These are phyloP conservation scores for Serinus canaria DNA, from an alignment of 2,113 vertebrate genomes.

Conservation along the genomic window DNA sequence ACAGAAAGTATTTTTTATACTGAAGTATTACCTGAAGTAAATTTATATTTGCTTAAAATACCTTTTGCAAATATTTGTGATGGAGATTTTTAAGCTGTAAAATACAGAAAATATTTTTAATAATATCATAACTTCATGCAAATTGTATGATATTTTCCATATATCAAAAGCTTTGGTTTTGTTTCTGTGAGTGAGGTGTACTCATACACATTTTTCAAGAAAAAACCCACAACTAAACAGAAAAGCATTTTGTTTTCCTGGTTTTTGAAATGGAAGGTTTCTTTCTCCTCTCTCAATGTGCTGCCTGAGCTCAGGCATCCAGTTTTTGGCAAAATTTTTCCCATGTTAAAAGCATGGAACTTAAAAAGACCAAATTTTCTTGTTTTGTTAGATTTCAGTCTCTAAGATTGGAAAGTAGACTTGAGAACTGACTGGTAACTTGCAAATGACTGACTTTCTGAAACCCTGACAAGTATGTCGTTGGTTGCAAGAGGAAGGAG, in stretches of 20 bases:
- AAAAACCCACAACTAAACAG: background rate
- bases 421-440: background rate
- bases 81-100: background rate
- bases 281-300: background rate
- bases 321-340: background rate
- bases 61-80: background rate
- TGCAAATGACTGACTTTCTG: background rate
- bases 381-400: background rate
- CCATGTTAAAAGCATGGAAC: background rate
- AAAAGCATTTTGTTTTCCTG: background rate
- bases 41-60: background rate
- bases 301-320: background rate
- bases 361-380: background rate
- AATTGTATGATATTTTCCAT: background rate
- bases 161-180: background rate
- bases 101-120: background rate
- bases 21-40: background rate
- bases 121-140: background rate
- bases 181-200: background rate
- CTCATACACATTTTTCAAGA: background rate
- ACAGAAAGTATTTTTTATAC: background rate
- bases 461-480: background rate
- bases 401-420: background rate
- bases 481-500: background rate
- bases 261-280: background rate